Base-by-base conservation (phyloP, 2,888 invertebrate genomes). In the Sesia apiformis region DNA sequence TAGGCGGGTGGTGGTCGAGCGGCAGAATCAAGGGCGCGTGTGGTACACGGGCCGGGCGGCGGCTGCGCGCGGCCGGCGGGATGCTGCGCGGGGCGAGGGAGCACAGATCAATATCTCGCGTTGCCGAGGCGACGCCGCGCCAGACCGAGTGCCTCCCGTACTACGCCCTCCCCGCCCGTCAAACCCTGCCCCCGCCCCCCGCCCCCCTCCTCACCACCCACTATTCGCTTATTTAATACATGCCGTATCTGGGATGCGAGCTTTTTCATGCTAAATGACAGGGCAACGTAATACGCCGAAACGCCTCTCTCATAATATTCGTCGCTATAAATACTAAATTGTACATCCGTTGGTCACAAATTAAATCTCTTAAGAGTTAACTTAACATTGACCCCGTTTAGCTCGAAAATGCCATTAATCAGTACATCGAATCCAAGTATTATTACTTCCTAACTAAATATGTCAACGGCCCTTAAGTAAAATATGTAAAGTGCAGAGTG, bases 81-180 rank as follows among this genome's bases (percentile, higher is more conserved):
- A 89, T 87, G 87, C 89, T 88, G 84, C 81, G 85, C 81, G 77
- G 80, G 60, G 59, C 63, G 63, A 61, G 61, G 61, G 63, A 70
- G 84, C 86, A 84, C 85, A 83, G 87, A 84, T 87, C 87, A 78
- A 87, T 87, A 86, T 84, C 84, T 81, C 81, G 72, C 80, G 91
- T 91, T 85, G 78, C 90, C 88, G 89, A 89, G 90, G 87, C 83
- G 81, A 91, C 91, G 90, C 90, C 90, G 91, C 90, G 91, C 90
- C 91, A 91, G 87, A 91, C 90, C 91, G 91, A 91, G 90, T 91
- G 91, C 91, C 84, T 82, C 89, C 83, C 90, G 89, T 86, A 89
- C 87, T 84, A 85, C 81, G 78, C 78, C 74, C 70, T 71, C 67
- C 67, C 62, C 63, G 60, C 65, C 66, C 64, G 66, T 62, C 69